A percentile compares a stretch with the other conserved stretches of the same genome.
Evolutionary conservation across 2,888 invertebrate species (phyloP).

Genomic region (Candidula unifasciata): DNA sequence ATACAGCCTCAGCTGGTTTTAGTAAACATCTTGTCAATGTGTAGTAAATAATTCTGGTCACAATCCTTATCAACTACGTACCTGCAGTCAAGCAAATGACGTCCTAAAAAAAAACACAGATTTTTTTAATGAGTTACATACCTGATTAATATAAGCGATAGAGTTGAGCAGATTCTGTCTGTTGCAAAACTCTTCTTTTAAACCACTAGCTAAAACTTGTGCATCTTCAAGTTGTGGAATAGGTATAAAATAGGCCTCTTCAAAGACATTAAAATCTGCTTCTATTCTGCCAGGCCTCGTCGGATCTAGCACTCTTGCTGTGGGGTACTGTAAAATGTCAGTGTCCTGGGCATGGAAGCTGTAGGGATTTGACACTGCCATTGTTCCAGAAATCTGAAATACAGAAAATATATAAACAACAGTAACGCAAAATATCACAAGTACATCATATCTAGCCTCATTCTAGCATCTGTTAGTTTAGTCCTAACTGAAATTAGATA

Average conservation of each 20-base stretch:
- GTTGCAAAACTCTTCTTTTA: conserved; percentile 24
- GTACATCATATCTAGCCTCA: no score
- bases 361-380: conserved; percentile 9
- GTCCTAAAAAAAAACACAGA: no score
- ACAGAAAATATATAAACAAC: no score
- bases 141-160: conserved; percentile 50
- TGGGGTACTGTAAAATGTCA: background rate
- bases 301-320: background rate
- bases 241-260: background rate
- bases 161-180: conserved; percentile 27
- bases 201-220: background rate
- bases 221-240: background rate
- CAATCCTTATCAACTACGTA: no score
- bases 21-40: no score
- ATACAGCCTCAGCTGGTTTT: no score
- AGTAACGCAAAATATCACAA: no score
- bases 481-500: no score
- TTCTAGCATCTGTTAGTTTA: no score
- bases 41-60: no score
- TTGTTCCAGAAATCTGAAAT: background rate
- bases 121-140: background rate
- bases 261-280: conserved; percentile 21
- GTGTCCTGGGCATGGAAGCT: background rate
- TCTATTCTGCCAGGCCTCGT: background rate
- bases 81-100: no score